Percentiles rank a stretch among this genome's conserved stretches.
Conservation (phyloP, 2,113 vertebrate genomes). For the Nannobrachium achirus region DNA sequence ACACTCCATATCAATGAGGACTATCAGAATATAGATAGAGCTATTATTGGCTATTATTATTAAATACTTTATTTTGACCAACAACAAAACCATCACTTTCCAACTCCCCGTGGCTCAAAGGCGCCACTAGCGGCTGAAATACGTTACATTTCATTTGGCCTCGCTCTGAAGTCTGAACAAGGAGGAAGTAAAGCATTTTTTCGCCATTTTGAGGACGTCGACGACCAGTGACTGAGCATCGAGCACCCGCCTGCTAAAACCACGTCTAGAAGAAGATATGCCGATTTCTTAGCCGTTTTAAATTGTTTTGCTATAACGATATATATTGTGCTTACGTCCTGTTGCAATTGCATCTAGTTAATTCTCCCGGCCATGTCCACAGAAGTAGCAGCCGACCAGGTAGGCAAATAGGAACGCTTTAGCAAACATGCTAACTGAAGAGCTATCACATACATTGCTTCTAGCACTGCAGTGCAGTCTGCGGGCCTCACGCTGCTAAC, state of each 20-base stretch:
- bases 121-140: no score
- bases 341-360: constrained; percentile 17
- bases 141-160: no score
- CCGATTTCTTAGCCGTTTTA: constrained; percentile 47
- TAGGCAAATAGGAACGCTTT: constrained; percentile 52
- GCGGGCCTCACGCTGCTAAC: not conserved
- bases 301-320: constrained; percentile 14
- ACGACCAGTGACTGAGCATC: constrained; percentile 25
- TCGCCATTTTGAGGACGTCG: constrained; percentile 76
- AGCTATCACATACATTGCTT: constrained; percentile 4
- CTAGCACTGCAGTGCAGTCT: not conserved
- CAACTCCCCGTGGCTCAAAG: no score
- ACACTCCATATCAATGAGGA: no score
- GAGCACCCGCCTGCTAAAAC: constrained; percentile 26
- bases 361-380: constrained; percentile 73
- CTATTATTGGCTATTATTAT: no score
- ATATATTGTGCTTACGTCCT: constrained; percentile 23
- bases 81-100: no score
- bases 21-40: no score
- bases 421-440: constrained; percentile 11
- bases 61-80: no score
- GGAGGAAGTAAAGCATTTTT: no score
- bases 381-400: constrained; percentile 81
- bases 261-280: constrained; percentile 60
- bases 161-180: no score